Evolutionary conservation across 2,797 vertebrate species (phyloP), one percentile per base, ranked within the genome.

Genomic region (Pseudotriccus pelzelni): DNA sequence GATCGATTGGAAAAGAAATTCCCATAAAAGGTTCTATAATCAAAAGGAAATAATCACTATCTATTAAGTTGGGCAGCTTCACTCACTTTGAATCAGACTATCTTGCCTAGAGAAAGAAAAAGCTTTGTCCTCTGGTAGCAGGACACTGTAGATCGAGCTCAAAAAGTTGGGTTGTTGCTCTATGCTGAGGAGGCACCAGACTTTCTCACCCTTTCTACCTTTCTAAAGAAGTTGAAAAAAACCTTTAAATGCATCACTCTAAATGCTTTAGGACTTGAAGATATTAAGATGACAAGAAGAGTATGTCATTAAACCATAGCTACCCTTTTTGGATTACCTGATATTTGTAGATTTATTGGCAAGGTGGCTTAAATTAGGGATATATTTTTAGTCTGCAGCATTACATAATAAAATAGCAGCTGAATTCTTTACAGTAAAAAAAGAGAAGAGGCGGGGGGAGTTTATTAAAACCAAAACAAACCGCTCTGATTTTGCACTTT

Each of bases 241-340:
- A 50, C 17, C 53, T 79, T 77, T 91, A 88, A 90, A 62, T 81
- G 69, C n/a, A 73, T 94, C 64, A 6, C 64, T 93, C 58, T 74
- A 70, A 94, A 81, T 92, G 90, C 91, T 89, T 88, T 88, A 96
- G 72, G 41, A 97, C 27, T 74, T 89, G 68, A 95, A 87, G 56
- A 55, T 91, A 87, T 30, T 96, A 94, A 94, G 88, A 96, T 94
- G 91, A 96, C 85, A 97, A 96, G 94, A 93, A 91, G 76, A 96
- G 47, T 78, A 69, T 93, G 87, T 89, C 88, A 92, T 94, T 95
- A 95, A 94, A 86, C 64, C 16, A 0, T 93, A 95, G 93, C 60
- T 95, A 84, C 78, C 60, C 87, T 94, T 96, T 95, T 72, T 97
- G 91, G 85, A 96, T 90, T 87, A 94, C 84, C 90, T 96, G 83